Evolutionary conservation across 2,113 vertebrate species (phyloP).

Genomic region (Rousettus leschenaultii): DNA sequence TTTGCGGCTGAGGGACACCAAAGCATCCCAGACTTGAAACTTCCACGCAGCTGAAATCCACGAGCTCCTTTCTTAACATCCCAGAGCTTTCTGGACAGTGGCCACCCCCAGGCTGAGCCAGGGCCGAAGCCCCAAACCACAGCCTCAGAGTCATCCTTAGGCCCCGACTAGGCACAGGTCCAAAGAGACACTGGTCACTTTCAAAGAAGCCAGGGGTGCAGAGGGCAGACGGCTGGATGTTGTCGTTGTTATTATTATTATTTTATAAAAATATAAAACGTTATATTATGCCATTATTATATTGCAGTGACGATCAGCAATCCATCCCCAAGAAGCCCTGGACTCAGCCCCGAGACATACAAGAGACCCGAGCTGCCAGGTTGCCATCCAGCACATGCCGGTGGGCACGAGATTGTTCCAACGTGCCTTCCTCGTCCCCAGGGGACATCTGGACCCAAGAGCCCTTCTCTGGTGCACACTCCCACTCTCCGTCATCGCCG

Average conservation of each 20-base stretch:
- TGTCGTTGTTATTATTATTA: too few relatives aligned
- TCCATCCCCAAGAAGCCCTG: background rate
- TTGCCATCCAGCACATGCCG: slow-evolving; percentile 42
- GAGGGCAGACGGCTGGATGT: background rate
- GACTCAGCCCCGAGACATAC: background rate
- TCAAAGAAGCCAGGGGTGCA: background rate
- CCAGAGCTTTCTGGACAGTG: background rate
- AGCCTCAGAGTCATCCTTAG: background rate
- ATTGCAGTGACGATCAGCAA: too few relatives aligned
- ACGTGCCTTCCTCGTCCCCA: background rate
- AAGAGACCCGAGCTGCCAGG: background rate
- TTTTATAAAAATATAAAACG: background rate
- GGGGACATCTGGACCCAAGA: slow-evolving; percentile 21
- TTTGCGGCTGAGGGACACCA: background rate
- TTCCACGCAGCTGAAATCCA: background rate
- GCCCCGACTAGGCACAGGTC: background rate
- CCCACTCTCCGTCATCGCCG: background rate
- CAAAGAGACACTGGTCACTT: background rate
- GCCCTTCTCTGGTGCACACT: slow-evolving; percentile 38
- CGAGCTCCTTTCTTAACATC: background rate
- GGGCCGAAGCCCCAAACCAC: background rate
- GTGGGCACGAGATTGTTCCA: slow-evolving; percentile 51
- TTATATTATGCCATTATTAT: too few relatives aligned
- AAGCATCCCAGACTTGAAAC: background rate
- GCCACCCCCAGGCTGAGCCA: background rate